Evolutionary conservation across 92 coral and sea anemone species (phyloP).

Genomic region (Porites rus): DNA sequence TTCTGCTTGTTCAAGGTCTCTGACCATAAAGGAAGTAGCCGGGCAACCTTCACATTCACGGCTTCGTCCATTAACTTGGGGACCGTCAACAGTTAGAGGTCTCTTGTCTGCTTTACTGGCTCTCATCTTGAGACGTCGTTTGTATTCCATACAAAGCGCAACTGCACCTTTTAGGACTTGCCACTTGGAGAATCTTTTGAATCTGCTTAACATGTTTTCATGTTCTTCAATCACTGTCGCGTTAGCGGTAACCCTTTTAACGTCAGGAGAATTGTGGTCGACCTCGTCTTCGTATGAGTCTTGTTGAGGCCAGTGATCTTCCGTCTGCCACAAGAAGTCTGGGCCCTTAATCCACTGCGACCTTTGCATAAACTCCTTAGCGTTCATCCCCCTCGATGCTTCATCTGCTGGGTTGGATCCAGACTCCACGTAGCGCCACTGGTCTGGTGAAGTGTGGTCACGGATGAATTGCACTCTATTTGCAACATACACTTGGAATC

Average conservation of each 20-base stretch:
- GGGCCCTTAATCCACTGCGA: slow-evolving; percentile 36
- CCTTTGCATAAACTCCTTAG: slow-evolving; percentile 13
- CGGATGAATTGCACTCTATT: too few species aligned
- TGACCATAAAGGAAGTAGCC: not conserved
- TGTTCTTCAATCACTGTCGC: slow-evolving; percentile 18
- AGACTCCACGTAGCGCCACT: too few species aligned
- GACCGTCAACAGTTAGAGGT: not conserved
- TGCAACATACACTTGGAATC: too few species aligned
- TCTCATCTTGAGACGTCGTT: slow-evolving; percentile 6
- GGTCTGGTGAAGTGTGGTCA: too few species aligned
- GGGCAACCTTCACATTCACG: not conserved
- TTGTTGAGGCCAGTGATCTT: slow-evolving; percentile 33
- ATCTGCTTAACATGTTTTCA: not conserved
- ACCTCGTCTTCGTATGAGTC: slow-evolving; percentile 13
- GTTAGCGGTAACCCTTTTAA: slow-evolving; percentile 25
- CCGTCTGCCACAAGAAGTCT: slow-evolving; percentile 27
- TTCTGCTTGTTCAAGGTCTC: not conserved
- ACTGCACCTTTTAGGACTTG: too few species aligned
- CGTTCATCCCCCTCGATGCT: too few species aligned
- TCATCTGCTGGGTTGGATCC: too few species aligned
- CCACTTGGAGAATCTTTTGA: slow-evolving; percentile 41
- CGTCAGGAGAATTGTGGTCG: slow-evolving; percentile 5
- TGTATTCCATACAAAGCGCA: not conserved
- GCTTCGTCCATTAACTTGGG: not conserved
- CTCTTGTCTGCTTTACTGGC: not conserved